These are phyloP conservation scores for Osedax frankpressi DNA, from an alignment of 2,888 invertebrate species.

Conservation along the genomic window DNA sequence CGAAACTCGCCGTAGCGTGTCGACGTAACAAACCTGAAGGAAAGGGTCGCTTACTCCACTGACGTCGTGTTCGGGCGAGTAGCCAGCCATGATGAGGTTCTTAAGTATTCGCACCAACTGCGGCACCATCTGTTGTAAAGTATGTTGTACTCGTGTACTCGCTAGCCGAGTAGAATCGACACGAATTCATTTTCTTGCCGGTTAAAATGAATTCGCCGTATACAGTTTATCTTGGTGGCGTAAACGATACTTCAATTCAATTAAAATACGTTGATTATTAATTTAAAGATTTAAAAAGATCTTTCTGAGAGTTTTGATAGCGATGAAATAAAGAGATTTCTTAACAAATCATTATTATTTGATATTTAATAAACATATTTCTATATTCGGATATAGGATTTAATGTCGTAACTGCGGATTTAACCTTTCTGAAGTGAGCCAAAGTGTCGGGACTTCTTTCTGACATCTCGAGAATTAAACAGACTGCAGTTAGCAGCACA, in stretches of 20 bases:
- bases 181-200: background rate
- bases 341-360: no score
- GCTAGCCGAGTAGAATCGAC: background rate
- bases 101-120: slow-evolving; percentile 94
- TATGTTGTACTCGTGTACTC: no score
- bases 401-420: no score
- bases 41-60: slow-evolving; percentile 98
- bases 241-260: no score
- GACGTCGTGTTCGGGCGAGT: slow-evolving; percentile 98
- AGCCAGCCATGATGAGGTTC: slow-evolving; percentile 92
- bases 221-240: no score
- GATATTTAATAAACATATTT: no score
- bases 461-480: slow-evolving; percentile 98
- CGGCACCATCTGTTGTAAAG: slow-evolving; percentile 97
- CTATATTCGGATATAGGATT: no score
- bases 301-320: no score
- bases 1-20: no score
- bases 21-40: slow-evolving; percentile 75
- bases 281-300: no score
- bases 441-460: slow-evolving; percentile 92
- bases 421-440: slow-evolving; percentile 97
- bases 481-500: slow-evolving; percentile 90
- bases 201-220: background rate
- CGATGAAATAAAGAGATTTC: no score
- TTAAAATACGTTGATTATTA: no score